Base-by-base conservation (phyloP, 64 coral and sea anemone genomes). In the Montipora capricornis region DNA sequence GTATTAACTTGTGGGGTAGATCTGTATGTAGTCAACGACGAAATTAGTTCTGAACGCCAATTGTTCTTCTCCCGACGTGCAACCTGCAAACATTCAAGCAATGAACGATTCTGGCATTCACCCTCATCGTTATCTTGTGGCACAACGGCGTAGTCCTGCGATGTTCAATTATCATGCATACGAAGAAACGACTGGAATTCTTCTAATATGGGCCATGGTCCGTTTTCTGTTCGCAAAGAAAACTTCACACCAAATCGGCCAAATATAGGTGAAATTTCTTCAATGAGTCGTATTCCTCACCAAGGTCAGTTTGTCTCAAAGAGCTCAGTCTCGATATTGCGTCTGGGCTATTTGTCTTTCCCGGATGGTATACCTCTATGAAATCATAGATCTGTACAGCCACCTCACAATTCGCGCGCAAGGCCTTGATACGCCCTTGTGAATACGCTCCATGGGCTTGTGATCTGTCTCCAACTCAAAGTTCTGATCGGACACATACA, bases 171-270 rank as follows among this genome's bases (percentile, higher is more conserved):
- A 74, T 37, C 8, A 87, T 87, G 44, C 68, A 20, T n/a, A 16
- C 3, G n/a, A 3, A 87, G 84, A 51, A 87, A 87, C 29, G 29
- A 17, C 84, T 87, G 3, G 68, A 87, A 87, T n/a, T 87, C 61
- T 26, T 69, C 61, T 46, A 5, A 89, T 45, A 47, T 17, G 75
- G 58, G 74, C 49, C 55, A 45, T 8, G 87, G 87, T 55, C 70
- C 87, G 51, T 89, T 89, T 69, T 89, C 74, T 51, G 61, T 49
- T 68, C 22, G 48, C 44, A 76, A 13, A 14, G 87, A 52, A 57
- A 57, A 76, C 74, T 49, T 49, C 49, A 75, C 68, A 73, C 86
- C 86, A 88, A 73, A 75, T 88, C 86, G 68, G 66, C 70, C 70
- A 77, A 89, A 89, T 16, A 89, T 89, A 16, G 45, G 46, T 6